Base-by-base conservation (phyloP, 1,140 invertebrate genomes). In the Cydia pomonella region DNA sequence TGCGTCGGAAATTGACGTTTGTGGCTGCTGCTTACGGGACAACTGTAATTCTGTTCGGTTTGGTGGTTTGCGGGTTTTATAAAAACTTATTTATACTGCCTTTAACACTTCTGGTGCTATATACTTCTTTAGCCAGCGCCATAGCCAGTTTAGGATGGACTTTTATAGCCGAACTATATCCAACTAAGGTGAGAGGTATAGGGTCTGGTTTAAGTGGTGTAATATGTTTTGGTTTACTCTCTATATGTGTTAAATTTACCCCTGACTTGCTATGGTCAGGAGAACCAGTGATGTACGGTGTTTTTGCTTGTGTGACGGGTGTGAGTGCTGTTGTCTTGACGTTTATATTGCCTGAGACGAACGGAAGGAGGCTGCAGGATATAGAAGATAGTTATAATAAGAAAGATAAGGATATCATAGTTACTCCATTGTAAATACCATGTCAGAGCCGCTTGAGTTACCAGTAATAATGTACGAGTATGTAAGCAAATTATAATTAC, bases 341-440 rank as follows among this genome's bases (percentile, higher is more conserved):
- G 38, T 91, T 94, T 76, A 84, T 94, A 13, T 84, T 96, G 23
- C 95, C 95, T 6, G 95, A 96, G 85, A 95, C 95, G 0, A 95
- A 95, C 81, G 95, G 94, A 0, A 92, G 92, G 73, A 93, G 82
- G 13, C 86, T 95, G 73, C 94, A 95, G 73, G 94, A 95, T 81
- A 94, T 95, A 59, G 85, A 88, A 77, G 76, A 83, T 78, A 75
- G 76, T 75, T 83, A 82, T 75, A 82, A 79, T 50, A 80, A 79
- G 25, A 80, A 76, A 59, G 77, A 75, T 47, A 64, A 23, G 74
- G 75, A 44, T 29, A 78, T 75, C 33, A 74, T 63, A 72, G 29
- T 33, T 13, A 69, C 64, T 69, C 16, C 64, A 41, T 33, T 69
- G 29, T 69, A 38, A 59, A 23, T 53, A 47, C 3, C 44, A n/a